Evolutionary conservation across 2,888 invertebrate genomes (phyloP).

Genomic region (Yponomeuta cagnagella): DNA sequence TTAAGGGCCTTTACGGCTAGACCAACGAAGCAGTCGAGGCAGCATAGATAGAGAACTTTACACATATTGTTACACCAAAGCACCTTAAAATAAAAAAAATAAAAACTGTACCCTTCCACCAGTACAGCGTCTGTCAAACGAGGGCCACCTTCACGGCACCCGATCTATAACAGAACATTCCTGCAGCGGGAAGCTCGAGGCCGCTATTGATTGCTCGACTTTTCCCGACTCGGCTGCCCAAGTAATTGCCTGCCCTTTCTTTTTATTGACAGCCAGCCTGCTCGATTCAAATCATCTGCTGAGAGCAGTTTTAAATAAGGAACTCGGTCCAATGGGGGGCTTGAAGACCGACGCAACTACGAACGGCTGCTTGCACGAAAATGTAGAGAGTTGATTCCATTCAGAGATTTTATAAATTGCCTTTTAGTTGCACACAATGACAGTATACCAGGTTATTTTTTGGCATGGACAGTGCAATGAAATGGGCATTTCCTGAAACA

Average conservation of each 20-base stretch:
- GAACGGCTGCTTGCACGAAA: not conserved
- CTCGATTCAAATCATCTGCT: conserved; percentile 17
- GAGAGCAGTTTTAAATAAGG: conserved; percentile 18
- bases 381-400: too few species aligned
- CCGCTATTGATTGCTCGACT: conserved; percentile 43
- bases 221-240: conserved; percentile 19
- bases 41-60: too few species aligned
- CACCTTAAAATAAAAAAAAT: too few species aligned
- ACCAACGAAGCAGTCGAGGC: too few species aligned
- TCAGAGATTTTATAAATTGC: too few species aligned
- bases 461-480: too few species aligned
- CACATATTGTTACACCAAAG: too few species aligned
- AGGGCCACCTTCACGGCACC: not conserved
- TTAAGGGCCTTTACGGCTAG: too few species aligned
- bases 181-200: conserved; percentile 23
- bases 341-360: not conserved
- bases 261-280: conserved; percentile 45
- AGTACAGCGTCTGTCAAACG: not conserved
- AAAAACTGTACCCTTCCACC: too few species aligned
- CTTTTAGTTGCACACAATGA: too few species aligned
- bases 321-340: not conserved
- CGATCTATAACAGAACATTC: not conserved
- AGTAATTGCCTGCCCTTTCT: conserved; percentile 55
- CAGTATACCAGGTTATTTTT: too few species aligned
- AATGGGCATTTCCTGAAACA: too few species aligned